phyloP scores from a whole-genome alignment of 2,797 vertebrate species.

The Lepidocolaptes lacrymiger region DNA sequence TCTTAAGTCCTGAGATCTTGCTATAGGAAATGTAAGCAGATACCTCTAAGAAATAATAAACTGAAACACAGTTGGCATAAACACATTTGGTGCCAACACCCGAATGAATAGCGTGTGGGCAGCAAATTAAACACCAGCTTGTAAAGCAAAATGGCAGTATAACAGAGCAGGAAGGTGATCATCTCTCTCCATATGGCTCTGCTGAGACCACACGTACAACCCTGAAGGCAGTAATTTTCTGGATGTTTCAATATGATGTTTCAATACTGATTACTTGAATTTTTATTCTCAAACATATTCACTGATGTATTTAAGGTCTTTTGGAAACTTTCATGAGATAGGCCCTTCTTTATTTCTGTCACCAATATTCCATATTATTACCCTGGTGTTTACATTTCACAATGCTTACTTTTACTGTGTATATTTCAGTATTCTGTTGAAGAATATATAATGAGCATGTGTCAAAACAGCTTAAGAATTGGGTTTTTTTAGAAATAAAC shows the following conservation, averaged over 20 bases:
- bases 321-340: background rate
- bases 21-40: constrained; percentile 1
- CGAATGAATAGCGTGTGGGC: constrained; percentile 47
- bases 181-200: constrained; percentile 55
- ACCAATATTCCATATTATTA: background rate
- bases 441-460: background rate
- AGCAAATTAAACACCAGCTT: constrained; percentile 67
- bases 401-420: background rate
- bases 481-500: background rate
- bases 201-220: background rate
- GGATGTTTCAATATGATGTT: background rate
- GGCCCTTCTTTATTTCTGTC: background rate
- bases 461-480: background rate
- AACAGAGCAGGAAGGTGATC: constrained; percentile 60
- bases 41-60: constrained; percentile 39
- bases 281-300: background rate
- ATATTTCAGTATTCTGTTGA: background rate
- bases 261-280: background rate
- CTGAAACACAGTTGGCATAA: constrained; percentile 46
- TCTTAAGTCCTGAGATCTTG: background rate
- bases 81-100: constrained; percentile 46
- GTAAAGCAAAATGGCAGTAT: constrained; percentile 53
- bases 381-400: background rate
- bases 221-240: background rate
- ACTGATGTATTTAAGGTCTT: background rate